phyloP scores from a whole-genome alignment of 2,113 vertebrate genomes.

The Psilopogon haemacephalus region DNA sequence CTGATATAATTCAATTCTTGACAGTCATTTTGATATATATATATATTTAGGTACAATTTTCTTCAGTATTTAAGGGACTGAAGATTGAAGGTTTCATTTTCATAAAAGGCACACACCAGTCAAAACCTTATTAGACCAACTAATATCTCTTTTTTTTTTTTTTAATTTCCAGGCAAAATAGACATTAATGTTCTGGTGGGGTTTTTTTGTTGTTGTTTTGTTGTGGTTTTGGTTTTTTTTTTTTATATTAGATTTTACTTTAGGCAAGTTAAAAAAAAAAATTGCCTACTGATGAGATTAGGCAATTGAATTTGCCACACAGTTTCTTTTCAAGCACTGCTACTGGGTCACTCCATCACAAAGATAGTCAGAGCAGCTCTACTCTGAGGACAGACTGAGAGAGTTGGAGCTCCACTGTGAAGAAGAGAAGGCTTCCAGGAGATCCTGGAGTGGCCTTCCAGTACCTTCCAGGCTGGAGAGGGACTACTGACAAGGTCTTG shows the following conservation, averaged over 20 bases:
- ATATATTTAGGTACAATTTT: not conserved
- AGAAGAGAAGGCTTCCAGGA: too few species aligned
- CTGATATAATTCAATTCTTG: not conserved
- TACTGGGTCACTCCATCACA: not conserved
- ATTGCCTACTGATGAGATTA: not conserved
- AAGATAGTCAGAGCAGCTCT: too few species aligned
- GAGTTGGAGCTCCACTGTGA: too few species aligned
- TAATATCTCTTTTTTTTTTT: not conserved
- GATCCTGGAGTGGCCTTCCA: too few species aligned
- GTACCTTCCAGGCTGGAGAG: too few species aligned
- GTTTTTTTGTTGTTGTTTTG: too few species aligned
- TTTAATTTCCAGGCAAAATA: not conserved
- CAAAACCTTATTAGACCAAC: not conserved
- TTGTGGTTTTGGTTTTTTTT: too few species aligned
- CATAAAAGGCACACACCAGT: not conserved
- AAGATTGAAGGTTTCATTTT: not conserved
- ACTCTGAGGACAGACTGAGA: too few species aligned
- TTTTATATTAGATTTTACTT: not conserved
- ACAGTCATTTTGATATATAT: not conserved
- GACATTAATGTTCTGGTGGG: not conserved
- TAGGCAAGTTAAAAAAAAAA: not conserved
- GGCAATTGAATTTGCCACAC: fast-evolving
- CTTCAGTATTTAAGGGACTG: not conserved
- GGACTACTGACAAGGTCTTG: too few species aligned
- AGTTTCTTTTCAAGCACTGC: fast-evolving